Evolutionary conservation across 1,140 invertebrate genomes (phyloP).

Genomic region (Euschistus heros): DNA sequence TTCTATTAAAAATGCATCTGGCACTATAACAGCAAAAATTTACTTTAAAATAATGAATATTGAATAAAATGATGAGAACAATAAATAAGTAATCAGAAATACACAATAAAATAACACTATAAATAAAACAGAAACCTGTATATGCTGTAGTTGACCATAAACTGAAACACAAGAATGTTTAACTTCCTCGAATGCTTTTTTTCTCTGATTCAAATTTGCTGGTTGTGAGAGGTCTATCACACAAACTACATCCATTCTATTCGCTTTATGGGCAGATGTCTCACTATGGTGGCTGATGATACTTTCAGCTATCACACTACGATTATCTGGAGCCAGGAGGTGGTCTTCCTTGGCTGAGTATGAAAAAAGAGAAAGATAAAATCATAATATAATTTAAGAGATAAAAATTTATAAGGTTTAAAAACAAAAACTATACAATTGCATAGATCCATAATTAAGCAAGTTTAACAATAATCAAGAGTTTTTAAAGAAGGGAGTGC

Average conservation of each 20-base stretch:
- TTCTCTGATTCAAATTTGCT: conserved; percentile 58
- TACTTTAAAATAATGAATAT: too few relatives aligned
- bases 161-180: conserved; percentile 64
- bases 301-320: conserved; percentile 23
- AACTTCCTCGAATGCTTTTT: conserved; percentile 73
- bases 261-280: conserved; percentile 36
- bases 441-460: too few relatives aligned
- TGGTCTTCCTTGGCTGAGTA: not conserved
- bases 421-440: too few relatives aligned
- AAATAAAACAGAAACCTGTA: conserved; percentile 49
- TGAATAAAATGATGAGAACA: too few relatives aligned
- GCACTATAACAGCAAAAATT: too few relatives aligned
- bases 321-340: conserved; percentile 8
- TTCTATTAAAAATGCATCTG: too few relatives aligned
- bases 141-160: conserved; percentile 69
- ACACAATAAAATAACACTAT: too few relatives aligned
- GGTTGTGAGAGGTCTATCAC: conserved; percentile 70
- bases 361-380: not conserved
- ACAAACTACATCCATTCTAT: conserved; percentile 80
- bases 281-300: conserved; percentile 21
- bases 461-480: too few relatives aligned
- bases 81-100: too few relatives aligned
- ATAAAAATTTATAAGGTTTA: too few relatives aligned
- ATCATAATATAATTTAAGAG: too few relatives aligned
- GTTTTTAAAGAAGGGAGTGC: too few relatives aligned